These are phyloP conservation scores for Psophia crepitans DNA, from an alignment of 2,113 vertebrate genomes.

Conservation along the genomic window DNA sequence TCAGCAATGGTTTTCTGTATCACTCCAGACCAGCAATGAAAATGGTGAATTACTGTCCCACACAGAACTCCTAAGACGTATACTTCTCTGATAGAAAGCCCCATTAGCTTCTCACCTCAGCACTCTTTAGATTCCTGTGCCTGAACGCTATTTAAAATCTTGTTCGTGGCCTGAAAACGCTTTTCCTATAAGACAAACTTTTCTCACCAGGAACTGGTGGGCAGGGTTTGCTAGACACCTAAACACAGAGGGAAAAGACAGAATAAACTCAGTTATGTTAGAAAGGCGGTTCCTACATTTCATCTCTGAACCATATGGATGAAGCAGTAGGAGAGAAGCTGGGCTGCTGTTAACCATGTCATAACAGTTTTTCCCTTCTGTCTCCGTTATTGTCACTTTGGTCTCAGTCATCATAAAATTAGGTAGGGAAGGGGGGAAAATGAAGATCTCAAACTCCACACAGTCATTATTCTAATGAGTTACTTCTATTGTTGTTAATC, in stretches of 20 bases:
- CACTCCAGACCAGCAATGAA: background rate
- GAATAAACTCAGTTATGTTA: background rate
- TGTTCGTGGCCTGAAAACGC: background rate
- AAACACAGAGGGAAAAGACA: background rate
- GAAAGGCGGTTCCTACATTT: background rate
- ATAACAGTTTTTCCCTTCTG: background rate
- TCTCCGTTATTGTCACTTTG: background rate
- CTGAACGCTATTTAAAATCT: background rate
- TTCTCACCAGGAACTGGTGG: background rate
- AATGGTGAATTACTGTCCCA: background rate
- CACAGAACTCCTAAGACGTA: background rate
- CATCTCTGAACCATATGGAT: background rate
- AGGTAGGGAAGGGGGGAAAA: background rate
- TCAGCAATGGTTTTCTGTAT: background rate
- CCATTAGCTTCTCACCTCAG: background rate
- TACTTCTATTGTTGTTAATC: background rate
- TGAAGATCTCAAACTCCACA: background rate
- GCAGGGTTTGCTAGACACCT: background rate
- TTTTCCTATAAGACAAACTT: background rate
- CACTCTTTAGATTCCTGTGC: background rate
- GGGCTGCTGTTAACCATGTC: background rate
- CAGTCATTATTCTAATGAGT: background rate
- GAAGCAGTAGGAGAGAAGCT: background rate
- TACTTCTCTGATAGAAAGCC: background rate
- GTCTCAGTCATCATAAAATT: background rate